Evolutionary conservation across 2,797 vertebrate species (phyloP).

Genomic region (Smutsia gigantea): DNA sequence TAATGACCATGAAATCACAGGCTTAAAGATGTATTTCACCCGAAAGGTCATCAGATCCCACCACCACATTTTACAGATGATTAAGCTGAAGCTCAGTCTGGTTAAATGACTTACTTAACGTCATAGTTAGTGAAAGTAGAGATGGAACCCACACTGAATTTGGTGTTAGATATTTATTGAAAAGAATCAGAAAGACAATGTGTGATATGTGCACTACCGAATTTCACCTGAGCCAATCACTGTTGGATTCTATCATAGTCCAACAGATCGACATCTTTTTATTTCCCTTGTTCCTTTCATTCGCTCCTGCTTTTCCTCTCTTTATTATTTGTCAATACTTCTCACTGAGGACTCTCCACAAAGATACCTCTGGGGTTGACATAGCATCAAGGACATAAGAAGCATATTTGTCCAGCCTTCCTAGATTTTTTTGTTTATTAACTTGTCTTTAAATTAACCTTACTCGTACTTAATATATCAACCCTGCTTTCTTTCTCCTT

Average conservation of each 20-base stretch:
- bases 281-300: background rate
- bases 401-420: background rate
- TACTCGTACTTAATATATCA: background rate
- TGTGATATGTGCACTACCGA: slow-evolving; percentile 11
- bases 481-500: background rate
- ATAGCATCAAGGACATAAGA: background rate
- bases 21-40: background rate
- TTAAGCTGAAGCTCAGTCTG: background rate
- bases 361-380: background rate
- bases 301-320: background rate
- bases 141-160: background rate
- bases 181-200: background rate
- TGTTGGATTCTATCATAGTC: background rate
- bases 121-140: background rate
- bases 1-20: background rate
- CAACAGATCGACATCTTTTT: background rate
- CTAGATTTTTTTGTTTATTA: background rate
- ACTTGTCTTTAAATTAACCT: background rate
- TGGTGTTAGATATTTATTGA: slow-evolving; percentile 34
- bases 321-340: background rate
- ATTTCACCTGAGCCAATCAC: background rate
- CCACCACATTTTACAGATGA: background rate
- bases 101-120: background rate
- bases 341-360: background rate
- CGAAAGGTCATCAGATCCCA: background rate